Evolutionary conservation across 2,888 invertebrate species (phyloP).

Genomic region (Lucinisca nassula): DNA sequence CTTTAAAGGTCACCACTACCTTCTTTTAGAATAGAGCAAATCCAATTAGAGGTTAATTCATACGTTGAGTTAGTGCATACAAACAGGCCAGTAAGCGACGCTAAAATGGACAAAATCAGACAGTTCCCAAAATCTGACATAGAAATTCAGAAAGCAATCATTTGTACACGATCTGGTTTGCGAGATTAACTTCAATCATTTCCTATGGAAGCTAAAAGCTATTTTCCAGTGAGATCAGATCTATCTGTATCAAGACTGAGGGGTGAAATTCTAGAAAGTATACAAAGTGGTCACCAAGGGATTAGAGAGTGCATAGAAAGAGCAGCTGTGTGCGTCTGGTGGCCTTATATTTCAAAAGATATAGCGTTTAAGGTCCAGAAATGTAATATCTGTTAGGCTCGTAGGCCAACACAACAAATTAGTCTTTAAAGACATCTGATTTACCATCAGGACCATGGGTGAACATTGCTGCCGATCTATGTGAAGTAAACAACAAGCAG

Average conservation of each 20-base stretch:
- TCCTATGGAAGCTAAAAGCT: not conserved
- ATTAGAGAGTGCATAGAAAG: not conserved
- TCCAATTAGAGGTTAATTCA: not conserved
- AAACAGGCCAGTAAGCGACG: not conserved
- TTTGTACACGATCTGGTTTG: slow-evolving; percentile 55
- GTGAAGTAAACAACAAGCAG: not conserved
- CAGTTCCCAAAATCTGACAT: slow-evolving; percentile 14
- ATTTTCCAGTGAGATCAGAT: slow-evolving; percentile 31
- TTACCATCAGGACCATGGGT: not conserved
- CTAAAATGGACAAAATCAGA: slow-evolving; percentile 20
- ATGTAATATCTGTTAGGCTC: not conserved
- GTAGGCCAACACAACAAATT: not conserved
- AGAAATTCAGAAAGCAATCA: slow-evolving; percentile 13
- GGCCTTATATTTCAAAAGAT: not conserved
- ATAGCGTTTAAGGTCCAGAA: not conserved
- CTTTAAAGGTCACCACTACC: slow-evolving; percentile 49
- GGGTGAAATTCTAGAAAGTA: slow-evolving; percentile 35
- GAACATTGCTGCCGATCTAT: slow-evolving; percentile 6
- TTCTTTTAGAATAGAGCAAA: not conserved
- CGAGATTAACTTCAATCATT: slow-evolving; percentile 10
- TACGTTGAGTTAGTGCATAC: not conserved
- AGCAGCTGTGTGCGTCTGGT: not conserved
- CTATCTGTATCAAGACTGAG: slow-evolving; percentile 36
- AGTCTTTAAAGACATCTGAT: not conserved
- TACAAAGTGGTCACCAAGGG: slow-evolving; percentile 38